A percentile compares a stretch with the other conserved stretches of the same genome.
phyloP scores from a whole-genome alignment of 2,113 vertebrate species.

The Kryptolebias marmoratus region DNA sequence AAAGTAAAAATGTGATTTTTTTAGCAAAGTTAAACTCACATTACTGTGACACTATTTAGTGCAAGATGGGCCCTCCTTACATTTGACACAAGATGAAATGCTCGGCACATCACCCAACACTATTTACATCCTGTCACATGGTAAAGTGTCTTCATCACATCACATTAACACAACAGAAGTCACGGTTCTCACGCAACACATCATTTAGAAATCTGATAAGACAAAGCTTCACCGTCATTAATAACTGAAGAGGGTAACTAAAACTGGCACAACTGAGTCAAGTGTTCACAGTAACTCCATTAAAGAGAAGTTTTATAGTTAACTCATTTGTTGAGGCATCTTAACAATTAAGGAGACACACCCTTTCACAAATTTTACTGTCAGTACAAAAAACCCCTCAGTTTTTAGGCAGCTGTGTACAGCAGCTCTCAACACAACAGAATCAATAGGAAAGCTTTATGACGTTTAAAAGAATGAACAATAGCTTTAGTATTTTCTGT shows the following conservation, averaged over 20 bases:
- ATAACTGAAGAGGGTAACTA: constrained; percentile 43
- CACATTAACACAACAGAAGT: constrained; percentile 36
- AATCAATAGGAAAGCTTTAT: no score
- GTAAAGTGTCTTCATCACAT: constrained; percentile 21
- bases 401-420: neutral
- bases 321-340: neutral
- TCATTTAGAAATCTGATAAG: constrained; percentile 51
- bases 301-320: neutral
- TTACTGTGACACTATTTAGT: neutral
- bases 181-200: constrained; percentile 4
- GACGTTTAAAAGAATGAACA: no score
- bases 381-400: neutral
- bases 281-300: constrained; percentile 3
- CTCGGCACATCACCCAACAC: constrained; percentile 14
- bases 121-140: constrained; percentile 37
- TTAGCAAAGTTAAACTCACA: neutral
- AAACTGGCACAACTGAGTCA: constrained; percentile 7
- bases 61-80: neutral
- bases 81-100: constrained; percentile 33
- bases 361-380: neutral
- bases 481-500: neutral
- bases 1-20: neutral
- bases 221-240: constrained; percentile 30
- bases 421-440: no score
- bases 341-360: neutral